A percentile compares a stretch with the other conserved stretches of the same genome.
Conservation (phyloP, 2,797 vertebrate species). For the Salmo trutta region DNA sequence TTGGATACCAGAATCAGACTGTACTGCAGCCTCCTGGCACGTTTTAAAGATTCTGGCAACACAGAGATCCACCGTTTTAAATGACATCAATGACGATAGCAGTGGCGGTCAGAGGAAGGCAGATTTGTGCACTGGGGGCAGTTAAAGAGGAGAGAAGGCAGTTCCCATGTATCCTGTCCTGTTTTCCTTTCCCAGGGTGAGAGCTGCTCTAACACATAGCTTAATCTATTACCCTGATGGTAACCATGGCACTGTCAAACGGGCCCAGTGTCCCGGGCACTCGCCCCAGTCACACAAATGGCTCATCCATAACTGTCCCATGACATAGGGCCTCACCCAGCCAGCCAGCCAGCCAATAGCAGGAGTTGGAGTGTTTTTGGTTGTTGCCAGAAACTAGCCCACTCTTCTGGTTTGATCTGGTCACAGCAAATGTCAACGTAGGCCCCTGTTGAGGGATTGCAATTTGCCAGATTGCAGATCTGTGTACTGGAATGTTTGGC, state of each 20-base stretch:
- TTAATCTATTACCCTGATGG: conserved; percentile 71
- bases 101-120: conserved; percentile 44
- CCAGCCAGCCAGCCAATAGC: conserved; percentile 53
- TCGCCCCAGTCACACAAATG: conserved; percentile 49
- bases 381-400: conserved; percentile 42
- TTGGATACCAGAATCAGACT: background rate
- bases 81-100: conserved; percentile 43
- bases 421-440: conserved; percentile 43
- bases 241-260: conserved; percentile 73
- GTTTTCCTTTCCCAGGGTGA: conserved; percentile 78
- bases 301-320: conserved; percentile 64
- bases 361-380: background rate
- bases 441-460: conserved; percentile 42
- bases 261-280: conserved; percentile 51
- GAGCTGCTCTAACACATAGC: conserved; percentile 61
- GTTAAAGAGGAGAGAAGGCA: conserved; percentile 29
- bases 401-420: conserved; percentile 56
- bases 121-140: conserved; percentile 45
- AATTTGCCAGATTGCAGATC: conserved; percentile 31
- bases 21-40: background rate
- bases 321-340: conserved; percentile 40
- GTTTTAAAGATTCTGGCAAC: background rate
- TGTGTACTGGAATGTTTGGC: conserved; percentile 16
- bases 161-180: conserved; percentile 69
- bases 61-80: background rate